phyloP scores from a whole-genome alignment of 2,888 invertebrate genomes.

The Catocala sponsa region DNA sequence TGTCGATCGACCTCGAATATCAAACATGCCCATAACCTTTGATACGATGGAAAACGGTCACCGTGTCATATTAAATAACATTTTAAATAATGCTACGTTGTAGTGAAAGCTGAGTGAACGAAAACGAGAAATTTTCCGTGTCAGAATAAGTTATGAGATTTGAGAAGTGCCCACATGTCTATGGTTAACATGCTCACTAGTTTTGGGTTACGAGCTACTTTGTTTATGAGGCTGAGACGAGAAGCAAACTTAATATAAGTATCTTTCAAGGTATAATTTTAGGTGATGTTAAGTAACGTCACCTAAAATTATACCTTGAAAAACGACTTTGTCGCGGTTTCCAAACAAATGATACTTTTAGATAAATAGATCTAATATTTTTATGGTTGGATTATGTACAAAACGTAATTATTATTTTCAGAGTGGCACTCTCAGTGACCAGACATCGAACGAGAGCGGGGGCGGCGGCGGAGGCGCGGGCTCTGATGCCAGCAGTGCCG shows the following conservation, averaged over 20 bases:
- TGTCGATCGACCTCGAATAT: constrained; percentile 22
- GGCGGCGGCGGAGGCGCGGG: constrained; percentile 86
- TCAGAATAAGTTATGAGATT: constrained; percentile 61
- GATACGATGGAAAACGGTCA: constrained; percentile 67
- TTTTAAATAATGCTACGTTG: constrained; percentile 68
- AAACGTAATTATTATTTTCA: constrained; percentile 61
- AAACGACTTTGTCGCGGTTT: too few relatives aligned
- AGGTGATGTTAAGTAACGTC: too few relatives aligned
- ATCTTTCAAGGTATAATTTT: too few relatives aligned
- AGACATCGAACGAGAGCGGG: constrained; percentile 85
- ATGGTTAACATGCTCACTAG: constrained; percentile 31
- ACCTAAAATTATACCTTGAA: neutral
- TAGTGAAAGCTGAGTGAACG: constrained; percentile 74
- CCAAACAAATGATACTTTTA: too few relatives aligned
- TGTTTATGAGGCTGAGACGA: constrained; percentile 28
- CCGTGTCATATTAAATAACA: constrained; percentile 78
- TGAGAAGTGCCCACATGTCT: constrained; percentile 42
- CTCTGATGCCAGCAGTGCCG: constrained; percentile 85
- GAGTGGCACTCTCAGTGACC: constrained; percentile 79
- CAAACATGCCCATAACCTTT: constrained; percentile 63
- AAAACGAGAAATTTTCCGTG: constrained; percentile 51
- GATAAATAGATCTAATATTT: too few relatives aligned
- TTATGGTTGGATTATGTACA: too few relatives aligned
- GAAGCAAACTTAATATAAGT: neutral
- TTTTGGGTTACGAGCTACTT: constrained; percentile 30